Evolutionary conservation across 1,140 invertebrate species (phyloP).

Genomic region (Sweltsa coloradensis): DNA sequence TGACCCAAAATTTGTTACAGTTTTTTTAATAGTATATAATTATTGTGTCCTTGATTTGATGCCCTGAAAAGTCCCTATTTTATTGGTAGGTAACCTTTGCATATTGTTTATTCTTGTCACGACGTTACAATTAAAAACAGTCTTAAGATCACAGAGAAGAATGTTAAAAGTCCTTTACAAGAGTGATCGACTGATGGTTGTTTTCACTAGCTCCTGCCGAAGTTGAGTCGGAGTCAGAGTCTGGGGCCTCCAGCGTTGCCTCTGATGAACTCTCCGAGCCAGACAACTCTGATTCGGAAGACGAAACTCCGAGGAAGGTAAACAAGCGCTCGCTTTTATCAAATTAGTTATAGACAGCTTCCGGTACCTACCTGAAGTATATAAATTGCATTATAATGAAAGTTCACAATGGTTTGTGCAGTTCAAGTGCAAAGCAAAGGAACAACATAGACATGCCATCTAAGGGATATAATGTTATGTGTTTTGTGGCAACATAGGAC

Average conservation of each 20-base stretch:
- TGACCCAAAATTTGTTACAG: too few relatives aligned
- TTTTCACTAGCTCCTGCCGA: conserved; percentile 1
- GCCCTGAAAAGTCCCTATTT: too few relatives aligned
- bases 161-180: too few relatives aligned
- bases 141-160: too few relatives aligned
- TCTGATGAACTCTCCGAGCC: conserved; percentile 25
- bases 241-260: conserved; percentile 27
- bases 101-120: too few relatives aligned
- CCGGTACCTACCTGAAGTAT: background rate
- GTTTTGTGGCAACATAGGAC: too few relatives aligned
- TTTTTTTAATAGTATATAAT: too few relatives aligned
- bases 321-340: too few relatives aligned
- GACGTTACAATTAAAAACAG: too few relatives aligned
- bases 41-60: too few relatives aligned
- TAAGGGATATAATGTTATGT: background rate
- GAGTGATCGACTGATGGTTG: background rate
- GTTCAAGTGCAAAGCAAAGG: background rate
- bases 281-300: conserved; percentile 13
- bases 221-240: conserved; percentile 23
- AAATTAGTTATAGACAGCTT: too few relatives aligned
- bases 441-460: background rate
- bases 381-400: background rate
- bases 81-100: too few relatives aligned
- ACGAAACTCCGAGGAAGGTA: background rate
- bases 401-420: background rate